Evolutionary conservation across 1,140 invertebrate species (phyloP), one percentile per base, ranked within the genome.

Genomic region (Pantala flavescens): DNA sequence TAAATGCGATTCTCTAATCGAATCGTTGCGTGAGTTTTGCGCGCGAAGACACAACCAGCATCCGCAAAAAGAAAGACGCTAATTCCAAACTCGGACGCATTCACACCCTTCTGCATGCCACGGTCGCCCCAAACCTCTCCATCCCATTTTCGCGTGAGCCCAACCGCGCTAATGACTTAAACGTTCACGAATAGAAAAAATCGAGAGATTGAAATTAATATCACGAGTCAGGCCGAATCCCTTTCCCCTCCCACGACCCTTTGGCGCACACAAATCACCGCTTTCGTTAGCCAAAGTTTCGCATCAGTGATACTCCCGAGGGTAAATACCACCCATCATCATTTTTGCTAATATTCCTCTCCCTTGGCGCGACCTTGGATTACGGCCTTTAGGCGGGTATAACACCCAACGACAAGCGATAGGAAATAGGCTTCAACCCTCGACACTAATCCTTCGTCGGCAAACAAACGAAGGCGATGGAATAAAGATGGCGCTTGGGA

Each of bases 321-420:
- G 49, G 49, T 63, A 63, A 63, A 63, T 63, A 63, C 49, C 49
- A 63, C 49, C 49, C 49, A 63, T 63, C 49, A 63, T 63, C 49
- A 63, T 63, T 63, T 63, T 63, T 16, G 49, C 49, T 63, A 63
- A 63, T 63, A 19, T 21, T 63, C n/a, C 12, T 63, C n/a, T 21
- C 49, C n/a, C n/a, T 16, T 12, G 3, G 5, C 12, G 49, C 49
- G 49, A 21, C 49, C 49, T 63, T 63, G 49, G 12, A 63, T 63
- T 16, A 63, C 12, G 49, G 12, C 49, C 49, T 63, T 63, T 3
- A 63, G 49, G 49, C 49, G 49, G n/a, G 49, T 63, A 63, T 63
- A 63, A 63, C 49, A 63, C 49, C 49, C 49, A 63, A 63, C 12
- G 49, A 63, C 49, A 63, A 63, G 49, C 49, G 49, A 16, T 21